Conservation (phyloP, 2,888 invertebrate species). For the Raillietiella orientalis region DNA sequence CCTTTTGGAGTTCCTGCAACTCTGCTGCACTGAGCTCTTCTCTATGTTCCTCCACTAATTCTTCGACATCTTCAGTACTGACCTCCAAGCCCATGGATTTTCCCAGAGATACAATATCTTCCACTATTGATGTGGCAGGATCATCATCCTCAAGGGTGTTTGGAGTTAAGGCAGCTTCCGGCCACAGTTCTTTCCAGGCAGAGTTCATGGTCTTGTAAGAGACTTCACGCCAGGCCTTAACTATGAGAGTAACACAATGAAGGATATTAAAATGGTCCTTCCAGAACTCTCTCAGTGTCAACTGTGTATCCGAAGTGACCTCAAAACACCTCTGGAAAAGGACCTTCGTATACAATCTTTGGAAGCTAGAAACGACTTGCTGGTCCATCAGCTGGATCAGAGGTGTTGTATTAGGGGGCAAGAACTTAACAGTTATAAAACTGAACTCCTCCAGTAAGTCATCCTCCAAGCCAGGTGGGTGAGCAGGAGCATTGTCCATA, state of each 20-base stretch:
- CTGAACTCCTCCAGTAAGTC: neutral
- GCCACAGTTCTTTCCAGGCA: conserved; percentile 1
- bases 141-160: neutral
- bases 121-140: too few species aligned
- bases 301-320: conserved; percentile 7
- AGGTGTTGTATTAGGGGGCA: conserved; percentile 8
- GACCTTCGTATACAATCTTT: conserved; percentile 10
- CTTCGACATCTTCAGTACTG: neutral
- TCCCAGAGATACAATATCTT: neutral
- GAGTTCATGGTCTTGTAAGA: neutral
- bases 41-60: conserved; percentile 1
- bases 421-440: conserved; percentile 1
- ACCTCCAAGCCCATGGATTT: conserved; percentile 1
- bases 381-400: conserved; percentile 10
- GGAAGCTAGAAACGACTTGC: conserved; percentile 10
- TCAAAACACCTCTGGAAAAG: conserved; percentile 10
- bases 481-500: conserved; percentile 9
- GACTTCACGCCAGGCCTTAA: neutral
- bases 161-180: too few species aligned
- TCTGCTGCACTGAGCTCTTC: conserved; percentile 1
- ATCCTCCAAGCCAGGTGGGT: conserved; percentile 7
- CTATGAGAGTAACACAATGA: neutral
- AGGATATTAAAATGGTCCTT: neutral
- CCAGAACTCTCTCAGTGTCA: conserved; percentile 10
- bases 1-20: neutral